Conservation (phyloP, 2,113 vertebrate genomes). For the Pelvicachromis taeniatus region DNA sequence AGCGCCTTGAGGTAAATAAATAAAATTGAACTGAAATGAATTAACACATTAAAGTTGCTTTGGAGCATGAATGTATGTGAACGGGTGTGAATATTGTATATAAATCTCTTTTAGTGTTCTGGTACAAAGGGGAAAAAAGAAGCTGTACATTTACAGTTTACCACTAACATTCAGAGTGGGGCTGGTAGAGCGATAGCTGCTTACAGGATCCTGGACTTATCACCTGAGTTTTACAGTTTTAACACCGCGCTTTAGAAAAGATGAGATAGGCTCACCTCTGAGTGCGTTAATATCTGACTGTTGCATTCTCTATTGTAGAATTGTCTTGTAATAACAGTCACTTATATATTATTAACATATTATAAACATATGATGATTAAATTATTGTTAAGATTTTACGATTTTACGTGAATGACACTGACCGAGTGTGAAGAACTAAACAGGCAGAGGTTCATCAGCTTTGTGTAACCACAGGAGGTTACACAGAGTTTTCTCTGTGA, state of each 20-base stretch:
- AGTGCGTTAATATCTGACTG: not conserved
- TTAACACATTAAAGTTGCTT: too few relatives aligned
- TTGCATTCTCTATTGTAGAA: not conserved
- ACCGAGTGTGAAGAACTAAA: not conserved
- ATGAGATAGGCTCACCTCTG: not conserved
- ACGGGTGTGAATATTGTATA: not conserved
- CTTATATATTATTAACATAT: not conserved
- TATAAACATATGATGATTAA: not conserved
- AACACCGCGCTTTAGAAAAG: not conserved
- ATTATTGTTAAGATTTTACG: not conserved
- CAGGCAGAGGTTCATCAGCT: not conserved
- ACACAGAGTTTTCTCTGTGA: not conserved
- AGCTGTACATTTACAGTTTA: fast-evolving
- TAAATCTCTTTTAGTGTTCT: not conserved
- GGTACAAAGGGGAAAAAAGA: not conserved
- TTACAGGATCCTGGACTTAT: not conserved
- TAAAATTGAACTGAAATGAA: too few relatives aligned
- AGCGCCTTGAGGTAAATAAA: too few relatives aligned
- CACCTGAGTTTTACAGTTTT: not conserved
- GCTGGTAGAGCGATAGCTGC: not conserved
- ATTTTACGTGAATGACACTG: not conserved
- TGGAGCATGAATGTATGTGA: not conserved
- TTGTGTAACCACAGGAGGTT: not conserved
- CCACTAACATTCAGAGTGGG: not conserved
- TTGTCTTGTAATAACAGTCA: not conserved